Conservation (phyloP, 2,113 vertebrate genomes). For the Coptodon rendalli region DNA sequence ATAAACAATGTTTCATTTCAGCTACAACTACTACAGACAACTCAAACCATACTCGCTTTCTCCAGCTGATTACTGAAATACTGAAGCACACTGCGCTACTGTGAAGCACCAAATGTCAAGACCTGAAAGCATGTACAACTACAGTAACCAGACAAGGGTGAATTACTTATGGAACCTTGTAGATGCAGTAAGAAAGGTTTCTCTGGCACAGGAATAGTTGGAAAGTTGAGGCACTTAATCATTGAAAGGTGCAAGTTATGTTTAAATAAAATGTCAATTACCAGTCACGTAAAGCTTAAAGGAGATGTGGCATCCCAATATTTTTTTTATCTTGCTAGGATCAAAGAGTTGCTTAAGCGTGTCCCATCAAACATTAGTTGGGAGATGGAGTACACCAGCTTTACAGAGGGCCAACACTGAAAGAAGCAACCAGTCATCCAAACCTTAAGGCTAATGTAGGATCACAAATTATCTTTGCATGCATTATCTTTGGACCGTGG, state of each 20-base stretch:
- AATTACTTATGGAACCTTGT: not conserved
- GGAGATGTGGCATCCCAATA: not conserved
- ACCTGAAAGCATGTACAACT: not conserved
- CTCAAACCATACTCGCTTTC: not conserved
- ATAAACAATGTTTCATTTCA: not conserved
- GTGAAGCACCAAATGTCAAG: not conserved
- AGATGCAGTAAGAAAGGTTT: not conserved
- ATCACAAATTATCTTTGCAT: accelerated
- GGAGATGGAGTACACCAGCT: not conserved
- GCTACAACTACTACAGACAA: not conserved
- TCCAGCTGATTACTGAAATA: not conserved
- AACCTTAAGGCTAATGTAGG: not conserved
- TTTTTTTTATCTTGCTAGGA: not conserved
- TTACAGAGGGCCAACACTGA: not conserved
- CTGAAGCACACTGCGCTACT: not conserved
- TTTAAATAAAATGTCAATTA: not conserved
- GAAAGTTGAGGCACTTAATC: not conserved
- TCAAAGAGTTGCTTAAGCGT: not conserved
- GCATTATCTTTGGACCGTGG: accelerated
- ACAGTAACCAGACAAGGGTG: not conserved
- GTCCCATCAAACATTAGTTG: not conserved
- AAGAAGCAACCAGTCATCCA: not conserved
- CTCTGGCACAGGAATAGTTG: not conserved
- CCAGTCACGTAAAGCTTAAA: not conserved
- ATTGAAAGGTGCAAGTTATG: not conserved